These are phyloP conservation scores for Callocephalon fimbriatum DNA, from an alignment of 2,113 vertebrate genomes.

Conservation along the genomic window DNA sequence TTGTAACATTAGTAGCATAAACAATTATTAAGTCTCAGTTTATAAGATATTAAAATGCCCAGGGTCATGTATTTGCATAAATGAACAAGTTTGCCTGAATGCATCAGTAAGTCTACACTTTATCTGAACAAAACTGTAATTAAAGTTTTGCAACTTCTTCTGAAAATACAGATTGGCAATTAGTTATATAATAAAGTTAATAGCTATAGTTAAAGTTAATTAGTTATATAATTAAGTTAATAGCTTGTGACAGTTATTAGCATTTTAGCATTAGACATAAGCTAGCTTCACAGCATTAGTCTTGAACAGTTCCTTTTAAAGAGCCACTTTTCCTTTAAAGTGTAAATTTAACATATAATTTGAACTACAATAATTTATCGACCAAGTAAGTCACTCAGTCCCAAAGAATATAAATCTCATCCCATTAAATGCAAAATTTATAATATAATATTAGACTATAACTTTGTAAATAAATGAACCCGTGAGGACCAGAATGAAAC, in stretches of 20 bases:
- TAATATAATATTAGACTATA: not conserved
- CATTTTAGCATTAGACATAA: not conserved
- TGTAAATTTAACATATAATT: not conserved
- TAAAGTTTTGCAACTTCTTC: not conserved
- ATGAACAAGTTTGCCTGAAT: not conserved
- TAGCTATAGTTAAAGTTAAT: too few species aligned
- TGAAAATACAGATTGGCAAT: not conserved
- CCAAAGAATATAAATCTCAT: not conserved
- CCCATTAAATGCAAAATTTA: not conserved
- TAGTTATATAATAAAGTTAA: not conserved
- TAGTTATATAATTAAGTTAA: not conserved
- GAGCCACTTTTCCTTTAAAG: not conserved
- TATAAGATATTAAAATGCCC: not conserved
- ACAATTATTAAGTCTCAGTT: not conserved
- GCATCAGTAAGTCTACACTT: not conserved
- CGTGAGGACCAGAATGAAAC: not conserved
- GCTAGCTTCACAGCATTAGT: not conserved
- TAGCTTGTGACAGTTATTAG: not conserved
- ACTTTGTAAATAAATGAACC: not conserved
- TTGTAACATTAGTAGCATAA: not conserved
- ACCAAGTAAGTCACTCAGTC: not conserved
- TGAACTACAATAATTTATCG: not conserved
- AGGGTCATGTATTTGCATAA: not conserved
- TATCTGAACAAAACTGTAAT: not conserved
- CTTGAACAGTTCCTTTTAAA: not conserved